Evolutionary conservation across 2,888 invertebrate genomes (phyloP).

Genomic region (Pycnomerus fuliginosus): DNA sequence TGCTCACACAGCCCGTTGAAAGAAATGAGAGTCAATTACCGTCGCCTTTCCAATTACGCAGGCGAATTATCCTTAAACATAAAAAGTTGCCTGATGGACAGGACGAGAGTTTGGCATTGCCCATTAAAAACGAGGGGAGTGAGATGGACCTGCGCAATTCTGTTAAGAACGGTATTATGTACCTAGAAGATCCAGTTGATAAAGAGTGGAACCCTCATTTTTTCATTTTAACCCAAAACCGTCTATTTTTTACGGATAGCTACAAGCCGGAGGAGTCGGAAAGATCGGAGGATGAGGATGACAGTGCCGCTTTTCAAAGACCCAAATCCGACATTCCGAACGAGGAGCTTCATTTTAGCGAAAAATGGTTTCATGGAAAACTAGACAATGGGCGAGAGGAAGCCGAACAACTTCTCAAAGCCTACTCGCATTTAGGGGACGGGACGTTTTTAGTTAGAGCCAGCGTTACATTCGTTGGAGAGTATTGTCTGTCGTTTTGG

Average conservation of each 20-base stretch:
- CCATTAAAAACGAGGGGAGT: constrained; percentile 59
- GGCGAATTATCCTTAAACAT: constrained; percentile 83
- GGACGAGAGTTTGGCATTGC: constrained; percentile 65
- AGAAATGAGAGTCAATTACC: constrained; percentile 78
- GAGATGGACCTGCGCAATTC: constrained; percentile 80
- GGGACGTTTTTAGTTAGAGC: constrained; percentile 92
- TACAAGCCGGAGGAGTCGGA: constrained; percentile 38
- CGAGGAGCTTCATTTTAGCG: constrained; percentile 87
- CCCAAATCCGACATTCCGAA: constrained; percentile 68
- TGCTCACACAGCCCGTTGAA: constrained; percentile 75
- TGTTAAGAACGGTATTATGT: constrained; percentile 86
- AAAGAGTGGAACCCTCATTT: constrained; percentile 92
- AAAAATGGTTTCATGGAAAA: constrained; percentile 93
- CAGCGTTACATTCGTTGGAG: constrained; percentile 94
- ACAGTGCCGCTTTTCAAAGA: constrained; percentile 52
- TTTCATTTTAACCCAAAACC: constrained; percentile 85
- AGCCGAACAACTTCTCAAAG: constrained; percentile 73
- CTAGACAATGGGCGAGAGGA: constrained; percentile 77
- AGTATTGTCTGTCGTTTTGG: constrained; percentile 95
- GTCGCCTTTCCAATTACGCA: constrained; percentile 76
- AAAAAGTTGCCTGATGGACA: constrained; percentile 91
- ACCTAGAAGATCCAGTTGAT: constrained; percentile 85
- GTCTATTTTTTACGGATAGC: constrained; percentile 83
- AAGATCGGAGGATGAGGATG: constrained; percentile 49
- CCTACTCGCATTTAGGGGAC: constrained; percentile 81